Evolutionary conservation across 2,797 vertebrate genomes (phyloP).

Genomic region (Ceryle rudis): DNA sequence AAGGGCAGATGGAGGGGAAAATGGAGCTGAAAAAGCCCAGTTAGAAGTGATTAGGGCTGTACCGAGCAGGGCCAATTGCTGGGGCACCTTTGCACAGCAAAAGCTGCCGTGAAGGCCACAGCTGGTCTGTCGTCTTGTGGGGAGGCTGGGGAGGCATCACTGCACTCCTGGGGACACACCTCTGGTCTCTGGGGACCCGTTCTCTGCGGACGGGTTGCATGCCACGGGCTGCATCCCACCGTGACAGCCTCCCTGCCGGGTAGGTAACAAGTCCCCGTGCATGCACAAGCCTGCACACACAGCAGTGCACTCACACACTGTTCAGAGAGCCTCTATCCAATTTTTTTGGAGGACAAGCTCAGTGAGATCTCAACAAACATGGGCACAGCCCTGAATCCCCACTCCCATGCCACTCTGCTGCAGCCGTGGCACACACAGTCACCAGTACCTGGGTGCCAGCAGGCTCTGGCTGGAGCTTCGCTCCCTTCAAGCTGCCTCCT

Average conservation of each 20-base stretch:
- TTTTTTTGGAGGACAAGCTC: neutral
- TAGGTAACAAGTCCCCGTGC: neutral
- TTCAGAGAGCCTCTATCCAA: neutral
- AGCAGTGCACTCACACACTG: rapidly evolving
- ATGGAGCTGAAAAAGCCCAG: neutral
- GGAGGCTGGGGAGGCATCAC: neutral
- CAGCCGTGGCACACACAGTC: rapidly evolving
- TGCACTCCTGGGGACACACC: rapidly evolving
- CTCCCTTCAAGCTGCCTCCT: neutral
- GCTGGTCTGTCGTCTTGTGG: neutral
- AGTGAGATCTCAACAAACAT: rapidly evolving
- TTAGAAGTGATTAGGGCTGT: neutral
- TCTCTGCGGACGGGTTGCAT: neutral
- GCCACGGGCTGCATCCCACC: neutral
- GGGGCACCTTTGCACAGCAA: neutral
- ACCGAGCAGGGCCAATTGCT: neutral
- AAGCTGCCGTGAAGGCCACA: rapidly evolving
- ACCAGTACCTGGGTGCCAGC: neutral
- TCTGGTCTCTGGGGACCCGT: too few species aligned
- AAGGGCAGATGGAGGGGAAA: neutral
- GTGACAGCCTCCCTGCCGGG: rapidly evolving
- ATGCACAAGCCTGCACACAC: rapidly evolving
- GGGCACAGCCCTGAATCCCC: neutral
- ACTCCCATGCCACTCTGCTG: rapidly evolving
- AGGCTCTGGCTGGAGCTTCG: neutral